These are phyloP conservation scores for Linyphia triangularis DNA, from an alignment of 2,888 invertebrate species.

Conservation along the genomic window DNA sequence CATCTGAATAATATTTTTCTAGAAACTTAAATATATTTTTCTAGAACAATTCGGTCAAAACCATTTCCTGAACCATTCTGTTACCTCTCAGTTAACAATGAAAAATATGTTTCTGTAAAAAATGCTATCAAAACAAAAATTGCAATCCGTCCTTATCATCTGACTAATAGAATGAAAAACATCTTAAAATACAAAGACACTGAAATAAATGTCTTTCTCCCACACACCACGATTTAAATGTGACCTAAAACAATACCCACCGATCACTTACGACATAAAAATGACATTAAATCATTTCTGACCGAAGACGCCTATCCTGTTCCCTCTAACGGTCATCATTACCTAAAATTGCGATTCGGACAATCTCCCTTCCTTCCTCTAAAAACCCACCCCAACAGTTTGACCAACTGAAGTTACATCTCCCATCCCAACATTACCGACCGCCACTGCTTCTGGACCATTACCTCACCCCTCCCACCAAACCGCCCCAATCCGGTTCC, in stretches of 20 bases:
- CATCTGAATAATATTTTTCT: no score
- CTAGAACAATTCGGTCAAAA: no score
- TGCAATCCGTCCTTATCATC: no score
- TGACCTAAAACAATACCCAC: background rate
- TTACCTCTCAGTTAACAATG: no score
- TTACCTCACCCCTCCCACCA: slow-evolving; percentile 24
- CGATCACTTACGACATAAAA: background rate
- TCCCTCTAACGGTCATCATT: slow-evolving; percentile 25
- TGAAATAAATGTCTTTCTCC: background rate
- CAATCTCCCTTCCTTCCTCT: slow-evolving; percentile 11
- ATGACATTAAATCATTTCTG: background rate
- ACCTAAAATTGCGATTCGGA: slow-evolving; percentile 32
- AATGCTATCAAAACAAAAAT: no score
- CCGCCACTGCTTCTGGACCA: slow-evolving; percentile 39
- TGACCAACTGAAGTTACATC: background rate
- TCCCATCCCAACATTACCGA: slow-evolving; percentile 11
- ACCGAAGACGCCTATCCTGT: background rate
- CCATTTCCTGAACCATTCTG: no score
- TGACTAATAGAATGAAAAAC: no score
- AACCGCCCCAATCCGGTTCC: background rate
- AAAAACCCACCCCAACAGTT: background rate
- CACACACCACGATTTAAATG: no score
- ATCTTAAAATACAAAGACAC: no score
- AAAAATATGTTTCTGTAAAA: no score
- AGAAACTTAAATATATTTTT: no score